Conservation (phyloP, 2,888 invertebrate species). For the Aporophyla nigra region DNA sequence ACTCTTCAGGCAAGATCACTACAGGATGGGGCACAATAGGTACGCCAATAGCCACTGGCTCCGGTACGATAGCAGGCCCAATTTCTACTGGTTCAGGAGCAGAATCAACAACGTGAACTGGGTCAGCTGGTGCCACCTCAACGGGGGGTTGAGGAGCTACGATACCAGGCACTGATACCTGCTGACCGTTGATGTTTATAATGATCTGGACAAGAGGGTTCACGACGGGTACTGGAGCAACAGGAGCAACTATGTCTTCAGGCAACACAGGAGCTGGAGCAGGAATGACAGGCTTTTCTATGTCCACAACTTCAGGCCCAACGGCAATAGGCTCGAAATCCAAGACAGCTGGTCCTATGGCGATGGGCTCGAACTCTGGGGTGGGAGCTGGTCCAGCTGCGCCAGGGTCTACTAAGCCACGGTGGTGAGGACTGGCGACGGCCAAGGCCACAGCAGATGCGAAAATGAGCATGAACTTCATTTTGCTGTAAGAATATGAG, state of each 20-base stretch:
- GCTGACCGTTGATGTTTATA: slow-evolving; percentile 70
- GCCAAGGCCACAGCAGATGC: slow-evolving; percentile 73
- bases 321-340: slow-evolving; percentile 50
- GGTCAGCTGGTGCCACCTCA: slow-evolving; percentile 34
- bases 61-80: slow-evolving; percentile 31
- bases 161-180: slow-evolving; percentile 48
- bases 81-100: slow-evolving; percentile 56
- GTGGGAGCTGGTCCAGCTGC: slow-evolving; percentile 50
- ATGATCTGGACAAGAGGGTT: slow-evolving; percentile 72
- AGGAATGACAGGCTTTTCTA: slow-evolving; percentile 2
- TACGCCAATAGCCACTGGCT: slow-evolving; percentile 40
- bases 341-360: slow-evolving; percentile 37
- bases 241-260: slow-evolving; percentile 14
- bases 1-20: slow-evolving; percentile 59
- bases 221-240: slow-evolving; percentile 19
- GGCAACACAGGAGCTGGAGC: slow-evolving; percentile 42
- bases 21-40: slow-evolving; percentile 57
- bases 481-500: slow-evolving; percentile 58
- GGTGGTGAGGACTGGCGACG: slow-evolving; percentile 68
- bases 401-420: slow-evolving; percentile 61
- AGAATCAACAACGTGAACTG: slow-evolving; percentile 43
- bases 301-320: slow-evolving; percentile 51
- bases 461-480: slow-evolving; percentile 73
- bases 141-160: slow-evolving; percentile 44
- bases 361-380: slow-evolving; percentile 25